These are phyloP conservation scores for Graptemys geographica DNA, from an alignment of 2,797 vertebrate genomes.

Conservation along the genomic window DNA sequence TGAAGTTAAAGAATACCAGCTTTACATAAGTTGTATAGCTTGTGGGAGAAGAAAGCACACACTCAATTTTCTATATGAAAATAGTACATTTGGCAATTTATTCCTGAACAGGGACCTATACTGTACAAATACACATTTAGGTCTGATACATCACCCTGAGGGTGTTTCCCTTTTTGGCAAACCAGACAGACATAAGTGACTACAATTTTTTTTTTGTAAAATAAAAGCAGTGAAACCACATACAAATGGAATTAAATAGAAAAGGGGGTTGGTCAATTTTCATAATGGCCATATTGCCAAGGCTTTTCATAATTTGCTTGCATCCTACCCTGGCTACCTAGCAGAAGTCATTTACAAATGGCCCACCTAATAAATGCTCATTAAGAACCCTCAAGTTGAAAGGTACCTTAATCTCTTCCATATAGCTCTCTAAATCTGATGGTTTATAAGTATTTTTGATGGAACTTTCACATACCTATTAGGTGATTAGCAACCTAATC, in stretches of 20 bases:
- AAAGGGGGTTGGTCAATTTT: fast-evolving
- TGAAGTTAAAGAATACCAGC: neutral
- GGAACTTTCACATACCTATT: neutral
- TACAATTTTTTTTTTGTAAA: neutral
- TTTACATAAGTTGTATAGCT: neutral
- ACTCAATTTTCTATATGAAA: neutral
- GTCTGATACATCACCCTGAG: neutral
- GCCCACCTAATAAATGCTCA: neutral
- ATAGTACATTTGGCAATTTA: neutral
- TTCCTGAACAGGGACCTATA: neutral
- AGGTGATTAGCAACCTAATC: neutral
- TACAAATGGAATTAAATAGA: neutral
- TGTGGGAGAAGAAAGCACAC: neutral
- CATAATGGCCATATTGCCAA: neutral
- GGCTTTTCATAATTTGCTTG: neutral
- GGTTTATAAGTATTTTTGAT: neutral
- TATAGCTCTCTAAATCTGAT: neutral
- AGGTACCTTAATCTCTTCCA: fast-evolving
- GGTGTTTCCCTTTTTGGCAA: neutral
- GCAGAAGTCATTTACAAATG: neutral
- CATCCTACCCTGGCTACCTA: fast-evolving
- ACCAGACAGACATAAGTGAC: neutral
- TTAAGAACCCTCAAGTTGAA: neutral
- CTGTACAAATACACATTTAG: neutral
- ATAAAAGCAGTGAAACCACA: neutral